A percentile compares a stretch with the other conserved stretches of the same genome.
Conservation (phyloP, 2,888 invertebrate genomes). For the Heliconius aoede region DNA sequence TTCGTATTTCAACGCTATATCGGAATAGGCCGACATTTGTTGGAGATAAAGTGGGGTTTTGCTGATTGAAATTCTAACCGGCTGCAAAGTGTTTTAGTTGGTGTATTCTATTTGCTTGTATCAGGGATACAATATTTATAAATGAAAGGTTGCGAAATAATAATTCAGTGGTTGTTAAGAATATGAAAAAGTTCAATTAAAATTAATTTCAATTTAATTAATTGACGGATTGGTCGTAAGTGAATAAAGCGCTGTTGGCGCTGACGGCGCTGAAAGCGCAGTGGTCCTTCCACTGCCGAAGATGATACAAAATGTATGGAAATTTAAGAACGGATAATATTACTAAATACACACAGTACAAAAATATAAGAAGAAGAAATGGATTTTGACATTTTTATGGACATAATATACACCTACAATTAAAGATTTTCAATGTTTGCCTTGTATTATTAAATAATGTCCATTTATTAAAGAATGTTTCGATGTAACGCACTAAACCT, state of each 20-base stretch:
- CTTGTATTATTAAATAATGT: no score
- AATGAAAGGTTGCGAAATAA: not conserved
- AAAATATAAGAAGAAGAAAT: no score
- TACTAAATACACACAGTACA: no score
- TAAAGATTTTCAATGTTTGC: no score
- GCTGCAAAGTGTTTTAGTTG: constrained; percentile 23
- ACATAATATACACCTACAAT: no score
- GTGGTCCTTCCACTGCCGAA: not conserved
- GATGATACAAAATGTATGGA: not conserved
- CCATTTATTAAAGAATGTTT: no score
- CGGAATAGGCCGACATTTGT: constrained; percentile 51
- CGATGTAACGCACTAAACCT: no score
- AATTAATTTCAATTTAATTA: not conserved
- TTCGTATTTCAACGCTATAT: constrained; percentile 53
- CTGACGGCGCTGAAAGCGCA: no score
- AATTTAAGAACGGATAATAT: no score
- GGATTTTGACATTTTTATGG: no score
- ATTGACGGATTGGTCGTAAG: not conserved
- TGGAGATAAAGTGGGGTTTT: constrained; percentile 45
- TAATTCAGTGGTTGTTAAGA: not conserved
- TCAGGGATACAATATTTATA: not conserved
- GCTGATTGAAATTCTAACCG: constrained; percentile 32
- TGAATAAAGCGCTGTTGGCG: no score
- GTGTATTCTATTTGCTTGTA: not conserved
- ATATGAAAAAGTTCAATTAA: not conserved